These are phyloP conservation scores for Tokudaia tokunoshimensis DNA, from an alignment of 2,797 vertebrate species.

Conservation along the genomic window DNA sequence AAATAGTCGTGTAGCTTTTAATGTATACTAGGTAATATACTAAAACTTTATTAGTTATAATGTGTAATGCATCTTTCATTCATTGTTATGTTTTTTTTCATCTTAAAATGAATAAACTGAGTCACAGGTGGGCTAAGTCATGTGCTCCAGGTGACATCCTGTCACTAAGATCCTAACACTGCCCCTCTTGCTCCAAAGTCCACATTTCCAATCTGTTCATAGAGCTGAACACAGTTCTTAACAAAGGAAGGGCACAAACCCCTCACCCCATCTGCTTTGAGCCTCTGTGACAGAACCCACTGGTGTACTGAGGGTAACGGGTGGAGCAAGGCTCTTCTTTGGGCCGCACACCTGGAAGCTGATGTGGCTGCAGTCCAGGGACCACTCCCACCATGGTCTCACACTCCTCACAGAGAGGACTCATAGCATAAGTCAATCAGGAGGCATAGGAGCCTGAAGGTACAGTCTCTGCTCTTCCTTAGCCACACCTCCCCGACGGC, in stretches of 20 bases:
- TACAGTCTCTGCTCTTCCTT: background rate
- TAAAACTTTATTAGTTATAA: background rate
- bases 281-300: background rate
- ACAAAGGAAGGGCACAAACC: background rate
- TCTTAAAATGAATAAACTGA: conserved; percentile 38
- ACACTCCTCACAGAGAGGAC: background rate
- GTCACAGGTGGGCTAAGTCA: background rate
- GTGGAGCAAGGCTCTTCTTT: background rate
- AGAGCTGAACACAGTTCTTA: background rate
- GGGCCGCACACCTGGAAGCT: background rate
- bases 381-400: background rate
- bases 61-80: background rate
- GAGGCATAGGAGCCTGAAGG: background rate
- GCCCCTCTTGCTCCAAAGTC: background rate
- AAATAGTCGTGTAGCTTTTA: background rate
- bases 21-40: background rate
- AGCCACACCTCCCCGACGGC: background rate
- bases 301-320: fast-evolving
- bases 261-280: fast-evolving
- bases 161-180: background rate
- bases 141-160: background rate
- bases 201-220: background rate
- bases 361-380: background rate
- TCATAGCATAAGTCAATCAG: background rate
- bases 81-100: background rate